phyloP scores from a whole-genome alignment of 2,797 vertebrate genomes.

The Setipinna tenuifilis region DNA sequence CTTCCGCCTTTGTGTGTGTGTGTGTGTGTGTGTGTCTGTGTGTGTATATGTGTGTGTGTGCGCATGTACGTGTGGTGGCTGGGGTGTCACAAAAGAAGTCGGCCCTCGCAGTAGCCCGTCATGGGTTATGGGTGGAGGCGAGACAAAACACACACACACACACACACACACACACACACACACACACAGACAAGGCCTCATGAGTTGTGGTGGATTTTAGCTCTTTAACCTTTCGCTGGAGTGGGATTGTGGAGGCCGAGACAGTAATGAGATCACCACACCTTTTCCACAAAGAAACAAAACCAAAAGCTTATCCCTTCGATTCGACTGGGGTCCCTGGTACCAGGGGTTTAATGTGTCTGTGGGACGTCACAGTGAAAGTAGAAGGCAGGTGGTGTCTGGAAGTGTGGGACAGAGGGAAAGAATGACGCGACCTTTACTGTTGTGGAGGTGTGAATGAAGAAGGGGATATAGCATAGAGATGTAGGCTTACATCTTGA shows the following conservation, averaged over 20 bases:
- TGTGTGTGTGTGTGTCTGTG: conserved; percentile 29
- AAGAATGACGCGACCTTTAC: not conserved
- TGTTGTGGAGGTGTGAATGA: not conserved
- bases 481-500: no score
- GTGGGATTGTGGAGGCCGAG: conserved; percentile 1
- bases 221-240: conserved; percentile 28
- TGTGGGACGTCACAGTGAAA: not conserved
- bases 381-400: not conserved
- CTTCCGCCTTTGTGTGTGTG: conserved; percentile 19
- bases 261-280: not conserved
- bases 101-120: not conserved
- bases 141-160: not conserved
- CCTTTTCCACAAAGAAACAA: conserved; percentile 19
- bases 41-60: conserved; percentile 23
- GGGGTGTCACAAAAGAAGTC: conserved; percentile 21
- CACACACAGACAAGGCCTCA: conserved; percentile 9
- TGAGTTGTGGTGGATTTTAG: conserved; percentile 33
- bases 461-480: not conserved
- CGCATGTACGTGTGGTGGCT: not conserved
- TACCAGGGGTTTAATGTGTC: conserved; percentile 12
- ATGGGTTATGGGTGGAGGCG: not conserved
- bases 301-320: conserved; percentile 26
- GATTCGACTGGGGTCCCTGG: not conserved
- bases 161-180: conserved; percentile 5
- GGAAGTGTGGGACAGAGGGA: not conserved